Evolutionary conservation across 2,888 invertebrate species (phyloP), one percentile per base, ranked within the genome.

Genomic region (Cetonia aurata): DNA sequence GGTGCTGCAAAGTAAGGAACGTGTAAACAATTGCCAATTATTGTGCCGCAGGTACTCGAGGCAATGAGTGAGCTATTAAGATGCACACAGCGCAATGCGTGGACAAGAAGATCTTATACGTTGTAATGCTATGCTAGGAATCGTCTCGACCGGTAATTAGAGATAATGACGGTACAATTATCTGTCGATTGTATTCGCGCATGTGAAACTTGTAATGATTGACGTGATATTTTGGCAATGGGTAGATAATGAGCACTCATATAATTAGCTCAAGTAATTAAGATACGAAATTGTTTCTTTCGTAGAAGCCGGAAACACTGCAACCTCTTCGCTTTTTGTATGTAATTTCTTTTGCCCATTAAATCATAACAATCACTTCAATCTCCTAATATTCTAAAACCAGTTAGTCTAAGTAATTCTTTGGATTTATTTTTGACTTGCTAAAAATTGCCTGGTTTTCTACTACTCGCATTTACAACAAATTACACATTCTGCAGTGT

Each of bases 21-120:
- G 50, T 62, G 48, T 33, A 48, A 62, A 62, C 62, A 62, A 62
- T 62, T 48, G 50, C 62, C 62, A 62, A 62, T 62, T 62, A 62
- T 37, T 3, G 50, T 50, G 48, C 50, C 17, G 33, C 25, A 10
- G 48, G 50, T 50, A 62, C 62, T 57, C 17, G n/a, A 37, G 10
- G 33, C 50, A 33, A 50, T 62, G 31, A 62, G 62, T 62, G 48
- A 62, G 62, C n/a, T 33, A 50, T 62, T 62, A 62, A 37, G 62
- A 62, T 37, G 62, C 62, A 37, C 48, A 33, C 9, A 50, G 10
- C 33, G 50, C 37, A 62, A 62, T 62, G 62, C 50, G 62, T 17
- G 62, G 50, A 9, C 50, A 62, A 15, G 48, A 50, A 50, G 48
- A 50, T 62, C 15, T 15, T 19, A 33, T 50, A 13, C 33, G 15